Evolutionary conservation across 2,113 vertebrate species (phyloP), one percentile per base, ranked within the genome.

Genomic region (Ascaphus truei): DNA sequence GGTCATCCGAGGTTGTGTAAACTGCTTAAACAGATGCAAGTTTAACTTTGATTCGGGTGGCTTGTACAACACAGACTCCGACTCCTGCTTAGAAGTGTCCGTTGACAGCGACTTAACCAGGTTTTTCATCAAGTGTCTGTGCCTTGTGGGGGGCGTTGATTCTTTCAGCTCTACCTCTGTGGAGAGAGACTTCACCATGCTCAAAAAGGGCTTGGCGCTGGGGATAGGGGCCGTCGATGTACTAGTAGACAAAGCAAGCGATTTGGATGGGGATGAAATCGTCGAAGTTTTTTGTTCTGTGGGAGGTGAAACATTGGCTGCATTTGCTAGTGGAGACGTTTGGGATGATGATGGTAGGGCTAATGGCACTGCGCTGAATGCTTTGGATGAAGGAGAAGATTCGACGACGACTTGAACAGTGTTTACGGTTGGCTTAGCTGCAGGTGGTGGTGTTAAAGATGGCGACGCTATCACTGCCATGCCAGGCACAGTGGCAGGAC

Each of bases 71-170:
- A 85, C 78, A 9, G 86, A 58, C 23, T 98, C 96, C 1, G 86
- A 68, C 47, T 98, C 94, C 15, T 91, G 89, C 65, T 92, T 91
- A 11, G 95, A 92, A 9, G 94, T 91, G 77, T 99, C 97, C 0
- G 95, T 94, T 71, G 96, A 98, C 60, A 99, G 86, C 74, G 97
- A 99, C 79, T 98, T 99, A 58, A 98, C 97, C 18, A 99, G 85
- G 1, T 93, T 94, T 84, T 98, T 99, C 96, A 99, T 98, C 79
- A 99, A 84, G 80, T 98, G 95, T 25, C 96, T 86, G 39, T 95
- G 96, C 71, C 94, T 88, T 3, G 81, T 74, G 0, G 94, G 83
- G 12, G 71, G 89, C 55, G 50, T 83, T 59, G 74, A 73, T 30
- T 98, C 96, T 81, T 92, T 94, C 77, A 94, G 92, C 76, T 99